These are phyloP conservation scores for Amblyopsis hoosieri DNA, from an alignment of 2,797 vertebrate species.

Conservation along the genomic window DNA sequence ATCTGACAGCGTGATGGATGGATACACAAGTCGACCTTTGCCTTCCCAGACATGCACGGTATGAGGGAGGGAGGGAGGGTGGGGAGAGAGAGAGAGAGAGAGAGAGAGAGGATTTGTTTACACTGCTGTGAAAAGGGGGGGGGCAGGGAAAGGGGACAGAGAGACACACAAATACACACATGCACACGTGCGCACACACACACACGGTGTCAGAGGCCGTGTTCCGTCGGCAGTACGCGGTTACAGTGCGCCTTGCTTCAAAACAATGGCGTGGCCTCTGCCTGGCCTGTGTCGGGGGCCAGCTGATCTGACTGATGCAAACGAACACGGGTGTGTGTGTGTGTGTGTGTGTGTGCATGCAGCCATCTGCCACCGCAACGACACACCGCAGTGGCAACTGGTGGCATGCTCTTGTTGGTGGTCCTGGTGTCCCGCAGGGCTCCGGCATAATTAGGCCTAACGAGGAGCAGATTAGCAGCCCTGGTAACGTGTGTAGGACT, in stretches of 20 bases:
- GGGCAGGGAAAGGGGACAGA: too few species aligned
- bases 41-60: conserved; percentile 11
- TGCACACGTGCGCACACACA: background rate
- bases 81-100: conserved; percentile 7
- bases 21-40: conserved; percentile 45
- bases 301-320: conserved; percentile 10
- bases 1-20: conserved; percentile 74
- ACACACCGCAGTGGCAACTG: conserved; percentile 22
- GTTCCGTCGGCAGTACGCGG: conserved; percentile 10
- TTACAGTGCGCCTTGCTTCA: background rate
- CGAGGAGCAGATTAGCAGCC: conserved; percentile 58
- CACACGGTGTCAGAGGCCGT: background rate
- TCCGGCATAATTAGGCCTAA: conserved; percentile 56
- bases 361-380: conserved; percentile 2
- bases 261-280: conserved; percentile 6
- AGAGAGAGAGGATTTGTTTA: background rate
- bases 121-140: too few species aligned
- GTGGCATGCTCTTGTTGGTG: conserved; percentile 58
- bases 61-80: background rate
- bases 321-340: conserved; percentile 1
- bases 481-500: conserved; percentile 33
- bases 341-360: background rate
- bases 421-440: conserved; percentile 57
- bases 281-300: background rate
- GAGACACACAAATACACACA: conserved; percentile 11